Evolutionary conservation across 1,140 invertebrate species (phyloP).

Genomic region (Drosophila subobscura): DNA sequence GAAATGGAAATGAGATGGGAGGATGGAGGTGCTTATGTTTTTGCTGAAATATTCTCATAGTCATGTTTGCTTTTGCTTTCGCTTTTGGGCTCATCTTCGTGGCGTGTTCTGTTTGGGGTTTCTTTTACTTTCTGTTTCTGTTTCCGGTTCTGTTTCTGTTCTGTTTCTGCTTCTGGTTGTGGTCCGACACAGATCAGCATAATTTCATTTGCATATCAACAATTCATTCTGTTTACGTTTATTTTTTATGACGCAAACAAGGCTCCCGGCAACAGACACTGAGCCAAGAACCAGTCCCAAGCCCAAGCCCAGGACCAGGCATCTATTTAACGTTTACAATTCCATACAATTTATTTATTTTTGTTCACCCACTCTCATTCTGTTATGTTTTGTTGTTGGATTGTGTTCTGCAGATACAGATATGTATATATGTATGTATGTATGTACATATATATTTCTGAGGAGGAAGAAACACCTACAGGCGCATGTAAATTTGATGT

Average conservation of each 20-base stretch:
- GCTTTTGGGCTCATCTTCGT: constrained; percentile 20
- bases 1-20: constrained; percentile 39
- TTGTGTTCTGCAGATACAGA: constrained; percentile 25
- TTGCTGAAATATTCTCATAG: constrained; percentile 45
- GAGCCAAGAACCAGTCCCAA: too few species aligned
- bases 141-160: constrained; percentile 6
- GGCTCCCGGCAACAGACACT: neutral
- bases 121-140: neutral
- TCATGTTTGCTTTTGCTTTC: constrained; percentile 10
- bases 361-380: constrained; percentile 18
- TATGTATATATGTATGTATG: neutral
- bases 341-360: constrained; percentile 31
- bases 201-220: constrained; percentile 69
- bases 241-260: constrained; percentile 65
- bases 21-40: constrained; percentile 2
- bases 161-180: constrained; percentile 12
- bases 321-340: constrained; percentile 46
- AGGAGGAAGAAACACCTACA: constrained; percentile 26
- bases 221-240: constrained; percentile 66
- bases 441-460: neutral
- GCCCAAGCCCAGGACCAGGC: constrained; percentile 5
- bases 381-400: constrained; percentile 18
- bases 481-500: constrained; percentile 52
- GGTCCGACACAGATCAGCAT: constrained; percentile 60
- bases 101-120: neutral